phyloP scores from a whole-genome alignment of 1,140 invertebrate species.

The Hesperophylax magnus region DNA sequence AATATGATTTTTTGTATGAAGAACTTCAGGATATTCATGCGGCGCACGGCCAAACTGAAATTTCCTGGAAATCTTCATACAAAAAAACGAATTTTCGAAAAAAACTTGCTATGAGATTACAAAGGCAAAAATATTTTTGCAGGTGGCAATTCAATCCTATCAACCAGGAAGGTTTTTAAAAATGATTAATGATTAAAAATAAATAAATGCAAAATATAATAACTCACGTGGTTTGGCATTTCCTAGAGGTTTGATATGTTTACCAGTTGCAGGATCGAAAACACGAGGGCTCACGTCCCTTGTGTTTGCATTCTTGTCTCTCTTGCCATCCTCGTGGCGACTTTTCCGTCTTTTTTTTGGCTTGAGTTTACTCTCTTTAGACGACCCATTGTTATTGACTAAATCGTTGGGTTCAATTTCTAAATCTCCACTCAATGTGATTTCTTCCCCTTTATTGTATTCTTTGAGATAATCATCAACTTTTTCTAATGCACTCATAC shows the following conservation, averaged over 20 bases:
- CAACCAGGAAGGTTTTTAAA: too few relatives aligned
- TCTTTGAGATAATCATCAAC: slow-evolving; percentile 70
- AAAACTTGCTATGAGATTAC: too few relatives aligned
- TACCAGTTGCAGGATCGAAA: slow-evolving; percentile 61
- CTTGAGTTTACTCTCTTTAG: slow-evolving; percentile 65
- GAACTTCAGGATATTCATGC: too few relatives aligned
- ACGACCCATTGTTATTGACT: slow-evolving; percentile 66
- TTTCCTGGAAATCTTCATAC: too few relatives aligned
- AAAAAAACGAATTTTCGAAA: too few relatives aligned
- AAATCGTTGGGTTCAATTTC: slow-evolving; percentile 68
- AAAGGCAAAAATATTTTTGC: too few relatives aligned
- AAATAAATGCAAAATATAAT: neutral
- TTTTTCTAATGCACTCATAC: slow-evolving; percentile 69
- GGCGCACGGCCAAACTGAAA: too few relatives aligned
- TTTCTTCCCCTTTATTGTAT: slow-evolving; percentile 69
- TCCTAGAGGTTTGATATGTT: slow-evolving; percentile 46
- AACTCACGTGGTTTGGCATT: slow-evolving; percentile 47
- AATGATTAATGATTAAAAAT: neutral
- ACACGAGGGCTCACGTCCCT: slow-evolving; percentile 68
- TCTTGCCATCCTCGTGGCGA: slow-evolving; percentile 62
- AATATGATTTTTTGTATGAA: too few relatives aligned
- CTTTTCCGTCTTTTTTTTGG: slow-evolving; percentile 65
- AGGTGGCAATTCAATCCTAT: too few relatives aligned
- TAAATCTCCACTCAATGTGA: slow-evolving; percentile 68
- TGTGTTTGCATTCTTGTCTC: slow-evolving; percentile 63